Evolutionary conservation across 2,888 invertebrate species (phyloP).

Genomic region (Idaea dimidiata): DNA sequence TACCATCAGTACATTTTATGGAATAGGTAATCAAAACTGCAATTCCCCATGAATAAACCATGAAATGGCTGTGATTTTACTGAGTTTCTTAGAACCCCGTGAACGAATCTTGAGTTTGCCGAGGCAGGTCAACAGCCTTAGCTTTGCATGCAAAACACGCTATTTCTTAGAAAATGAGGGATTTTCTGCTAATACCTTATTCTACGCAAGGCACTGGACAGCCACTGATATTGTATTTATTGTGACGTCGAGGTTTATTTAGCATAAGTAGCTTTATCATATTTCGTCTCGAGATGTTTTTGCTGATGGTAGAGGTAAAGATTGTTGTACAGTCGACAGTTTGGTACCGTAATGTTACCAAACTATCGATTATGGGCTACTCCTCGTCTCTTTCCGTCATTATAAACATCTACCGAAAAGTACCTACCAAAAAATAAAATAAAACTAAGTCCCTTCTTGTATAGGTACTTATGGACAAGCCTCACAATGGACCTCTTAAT

Average conservation of each 20-base stretch:
- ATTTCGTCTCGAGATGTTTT: neutral
- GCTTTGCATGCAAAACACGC: neutral
- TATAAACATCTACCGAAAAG: no score
- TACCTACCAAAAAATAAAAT: no score
- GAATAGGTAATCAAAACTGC: neutral
- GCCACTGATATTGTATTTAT: neutral
- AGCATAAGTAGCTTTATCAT: neutral
- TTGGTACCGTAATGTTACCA: no score
- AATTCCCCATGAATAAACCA: neutral
- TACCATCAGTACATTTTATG: neutral
- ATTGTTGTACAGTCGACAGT: no score
- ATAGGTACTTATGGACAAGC: no score
- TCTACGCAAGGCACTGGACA: neutral
- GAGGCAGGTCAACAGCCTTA: neutral
- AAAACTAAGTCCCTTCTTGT: no score
- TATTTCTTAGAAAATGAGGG: neutral
- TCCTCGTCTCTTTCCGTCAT: no score
- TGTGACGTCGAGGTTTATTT: neutral
- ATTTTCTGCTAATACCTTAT: neutral
- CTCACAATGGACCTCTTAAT: no score
- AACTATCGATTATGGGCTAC: no score
- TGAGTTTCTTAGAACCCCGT: neutral
- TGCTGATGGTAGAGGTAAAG: neutral
- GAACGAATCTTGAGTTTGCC: neutral
- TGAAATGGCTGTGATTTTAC: neutral